phyloP scores from a whole-genome alignment of 2,888 invertebrate species.

The Temnothorax unifasciatus region DNA sequence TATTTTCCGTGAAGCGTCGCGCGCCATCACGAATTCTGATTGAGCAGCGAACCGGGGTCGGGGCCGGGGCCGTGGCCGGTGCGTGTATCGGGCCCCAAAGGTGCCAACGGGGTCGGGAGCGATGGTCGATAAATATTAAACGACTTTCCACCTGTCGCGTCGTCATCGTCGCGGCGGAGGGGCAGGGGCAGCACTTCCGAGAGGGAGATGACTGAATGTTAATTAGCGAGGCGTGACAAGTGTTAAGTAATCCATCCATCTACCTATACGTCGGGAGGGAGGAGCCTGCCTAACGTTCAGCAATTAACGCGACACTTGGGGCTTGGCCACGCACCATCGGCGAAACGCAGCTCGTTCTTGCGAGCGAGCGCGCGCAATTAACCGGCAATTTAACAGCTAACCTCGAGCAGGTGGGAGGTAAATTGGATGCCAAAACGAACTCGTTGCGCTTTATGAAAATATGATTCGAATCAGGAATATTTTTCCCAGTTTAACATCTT shows the following conservation, averaged over 20 bases:
- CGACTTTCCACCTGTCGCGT: conserved; percentile 80
- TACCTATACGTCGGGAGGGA: conserved; percentile 67
- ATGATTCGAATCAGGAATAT: neutral
- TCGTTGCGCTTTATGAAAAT: conserved; percentile 6
- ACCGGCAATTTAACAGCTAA: conserved; percentile 64
- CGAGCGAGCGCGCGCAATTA: conserved; percentile 59
- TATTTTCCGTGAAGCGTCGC: conserved; percentile 82
- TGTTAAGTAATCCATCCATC: conserved; percentile 79
- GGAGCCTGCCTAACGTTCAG: conserved; percentile 73
- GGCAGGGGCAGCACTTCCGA: conserved; percentile 67
- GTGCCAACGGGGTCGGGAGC: conserved; percentile 77
- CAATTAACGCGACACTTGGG: conserved; percentile 75
- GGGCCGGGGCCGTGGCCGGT: conserved; percentile 37
- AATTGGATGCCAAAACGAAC: neutral
- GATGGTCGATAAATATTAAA: conserved; percentile 85
- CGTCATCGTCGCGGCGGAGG: conserved; percentile 56
- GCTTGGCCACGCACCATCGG: conserved; percentile 55
- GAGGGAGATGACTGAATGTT: conserved; percentile 83
- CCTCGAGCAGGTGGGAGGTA: conserved; percentile 34
- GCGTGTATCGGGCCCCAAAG: conserved; percentile 60
- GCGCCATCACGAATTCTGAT: conserved; percentile 76
- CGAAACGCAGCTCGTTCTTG: conserved; percentile 34
- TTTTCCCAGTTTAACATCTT: too few species aligned
- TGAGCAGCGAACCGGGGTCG: conserved; percentile 52
- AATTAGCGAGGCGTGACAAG: conserved; percentile 84